Evolutionary conservation across 2,888 invertebrate species (phyloP).

Genomic region (Acronicta leporina): DNA sequence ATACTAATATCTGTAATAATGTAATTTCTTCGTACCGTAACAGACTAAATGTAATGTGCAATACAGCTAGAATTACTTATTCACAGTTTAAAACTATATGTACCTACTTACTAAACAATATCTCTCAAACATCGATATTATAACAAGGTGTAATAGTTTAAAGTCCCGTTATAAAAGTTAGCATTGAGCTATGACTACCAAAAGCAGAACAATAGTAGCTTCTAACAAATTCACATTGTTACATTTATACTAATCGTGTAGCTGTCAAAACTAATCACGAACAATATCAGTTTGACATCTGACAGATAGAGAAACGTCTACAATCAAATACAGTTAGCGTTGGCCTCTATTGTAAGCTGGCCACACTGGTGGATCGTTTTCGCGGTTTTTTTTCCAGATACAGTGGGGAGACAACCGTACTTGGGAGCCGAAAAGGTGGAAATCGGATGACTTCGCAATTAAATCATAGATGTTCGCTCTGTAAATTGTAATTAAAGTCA

Average conservation of each 20-base stretch:
- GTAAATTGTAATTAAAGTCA: too few relatives aligned
- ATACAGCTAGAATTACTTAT: too few relatives aligned
- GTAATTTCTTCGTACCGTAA: too few relatives aligned
- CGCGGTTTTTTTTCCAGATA: not conserved
- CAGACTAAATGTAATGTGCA: too few relatives aligned
- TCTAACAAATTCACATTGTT: constrained; percentile 35
- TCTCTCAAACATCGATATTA: not conserved
- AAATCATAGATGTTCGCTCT: too few relatives aligned
- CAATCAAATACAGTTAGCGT: constrained; percentile 18
- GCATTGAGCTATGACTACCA: constrained; percentile 33
- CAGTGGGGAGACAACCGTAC: too few relatives aligned
- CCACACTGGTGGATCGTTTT: constrained; percentile 12
- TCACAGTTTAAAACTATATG: too few relatives aligned
- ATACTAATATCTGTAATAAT: too few relatives aligned
- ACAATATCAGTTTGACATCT: constrained; percentile 42
- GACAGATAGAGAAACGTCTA: constrained; percentile 31
- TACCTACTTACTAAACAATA: too few relatives aligned
- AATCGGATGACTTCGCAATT: too few relatives aligned
- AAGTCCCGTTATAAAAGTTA: constrained; percentile 25
- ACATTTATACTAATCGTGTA: constrained; percentile 28
- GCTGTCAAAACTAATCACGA: constrained; percentile 46
- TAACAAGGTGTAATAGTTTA: not conserved
- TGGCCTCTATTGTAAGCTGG: constrained; percentile 17
- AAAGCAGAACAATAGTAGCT: constrained; percentile 33
- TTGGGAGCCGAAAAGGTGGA: too few relatives aligned